Evolutionary conservation across 1,140 invertebrate genomes (phyloP), one percentile per base, ranked within the genome.

Genomic region (Euura lappo): DNA sequence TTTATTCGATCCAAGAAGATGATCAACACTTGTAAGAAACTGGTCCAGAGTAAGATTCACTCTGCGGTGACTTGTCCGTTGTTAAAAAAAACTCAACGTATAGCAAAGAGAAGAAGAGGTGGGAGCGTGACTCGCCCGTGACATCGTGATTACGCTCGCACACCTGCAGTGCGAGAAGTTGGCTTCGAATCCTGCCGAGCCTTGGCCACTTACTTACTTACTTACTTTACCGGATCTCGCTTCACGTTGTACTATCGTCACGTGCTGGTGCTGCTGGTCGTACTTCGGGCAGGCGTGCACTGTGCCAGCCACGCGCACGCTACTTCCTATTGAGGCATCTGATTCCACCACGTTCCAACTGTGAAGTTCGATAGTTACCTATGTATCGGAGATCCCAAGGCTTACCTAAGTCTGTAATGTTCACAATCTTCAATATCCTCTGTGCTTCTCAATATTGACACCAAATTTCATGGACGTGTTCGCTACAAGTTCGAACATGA

Each of bases 101-200:
- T 28, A 28, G 28, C 28, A 28, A 28, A 75, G 75, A 69, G 71
- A 67, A 73, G 75, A 72, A 68, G 69, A 51, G 68, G 69, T 44
- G 72, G 66, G 73, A 45, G 65, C 28, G 70, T 68, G 51, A 64
- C 72, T 69, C 72, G 72, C 69, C 13, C 68, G 72, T 69, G 51
- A 60, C 51, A 60, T 60, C 51, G 51, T 60, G 51, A 60, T 60
- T 60, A 60, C 51, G 51, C 51, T 60, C 51, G 51, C 51, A 60
- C 51, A 60, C 51, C 51, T 60, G 51, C 51, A n/a, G 51, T 60
- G 51, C 51, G 51, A 60, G 51, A 60, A 60, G 51, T 60, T 60
- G 51, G 51, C 51, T 60, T 60, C 51, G 51, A 60, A 60, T 60
- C 51, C 8, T 28, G 13, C 10, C 51, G 51, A 60, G 13, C 51